Conservation (phyloP, 2,113 vertebrate species). For the Enhydra lutris region DNA sequence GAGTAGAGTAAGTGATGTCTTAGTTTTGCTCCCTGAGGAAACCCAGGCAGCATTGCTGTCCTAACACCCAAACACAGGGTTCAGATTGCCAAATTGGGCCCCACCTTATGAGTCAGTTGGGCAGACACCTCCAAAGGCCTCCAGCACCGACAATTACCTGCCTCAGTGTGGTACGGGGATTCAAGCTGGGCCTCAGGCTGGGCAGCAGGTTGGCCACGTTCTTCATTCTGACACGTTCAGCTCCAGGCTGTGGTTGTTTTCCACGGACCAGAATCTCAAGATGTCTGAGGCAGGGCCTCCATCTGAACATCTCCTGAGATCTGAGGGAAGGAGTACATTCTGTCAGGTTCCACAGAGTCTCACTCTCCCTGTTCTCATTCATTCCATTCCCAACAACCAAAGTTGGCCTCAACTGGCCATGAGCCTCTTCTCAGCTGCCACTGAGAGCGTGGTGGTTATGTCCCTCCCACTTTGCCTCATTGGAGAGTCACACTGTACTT, state of each 20-base stretch:
- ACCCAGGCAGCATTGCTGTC: not conserved
- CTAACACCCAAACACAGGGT: not conserved
- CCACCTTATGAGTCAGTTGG: not conserved
- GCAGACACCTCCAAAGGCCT: not conserved
- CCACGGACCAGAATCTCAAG: conserved; percentile 86
- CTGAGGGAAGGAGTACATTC: not conserved
- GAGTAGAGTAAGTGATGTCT: not conserved
- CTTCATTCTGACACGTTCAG: conserved; percentile 86
- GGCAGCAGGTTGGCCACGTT: conserved; percentile 84
- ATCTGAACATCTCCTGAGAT: conserved; percentile 83
- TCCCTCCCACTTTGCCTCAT: too few relatives aligned
- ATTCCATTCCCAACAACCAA: not conserved
- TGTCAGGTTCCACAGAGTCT: not conserved
- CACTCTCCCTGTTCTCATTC: not conserved
- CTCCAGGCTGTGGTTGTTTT: conserved; percentile 87
- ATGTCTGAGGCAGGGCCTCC: conserved; percentile 85
- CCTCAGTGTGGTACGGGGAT: conserved; percentile 87
- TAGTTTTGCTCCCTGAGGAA: not conserved
- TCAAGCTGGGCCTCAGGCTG: conserved; percentile 85
- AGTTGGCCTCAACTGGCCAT: not conserved
- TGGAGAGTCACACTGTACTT: not conserved
- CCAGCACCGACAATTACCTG: conserved; percentile 45
- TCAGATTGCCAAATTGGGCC: not conserved
- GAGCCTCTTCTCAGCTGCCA: not conserved
- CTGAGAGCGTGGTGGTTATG: not conserved